phyloP scores from a whole-genome alignment of 2,113 vertebrate genomes.

The Callipepla californica region DNA sequence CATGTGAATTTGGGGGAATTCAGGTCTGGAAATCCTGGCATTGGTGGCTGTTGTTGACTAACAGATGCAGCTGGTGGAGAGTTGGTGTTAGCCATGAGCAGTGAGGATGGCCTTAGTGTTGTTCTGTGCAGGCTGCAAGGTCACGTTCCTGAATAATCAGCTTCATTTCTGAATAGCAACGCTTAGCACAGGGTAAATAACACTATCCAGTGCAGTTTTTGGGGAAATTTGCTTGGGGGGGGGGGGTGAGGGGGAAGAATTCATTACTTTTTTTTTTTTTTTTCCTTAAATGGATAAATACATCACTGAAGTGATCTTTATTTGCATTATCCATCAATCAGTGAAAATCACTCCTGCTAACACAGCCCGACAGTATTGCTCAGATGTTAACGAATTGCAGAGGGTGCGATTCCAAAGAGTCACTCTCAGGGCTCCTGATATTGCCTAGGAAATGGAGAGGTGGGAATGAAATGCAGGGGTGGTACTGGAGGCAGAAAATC shows the following conservation, averaged over 20 bases:
- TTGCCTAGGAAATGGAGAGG: not conserved
- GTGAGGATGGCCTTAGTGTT: accelerated
- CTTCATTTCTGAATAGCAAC: not conserved
- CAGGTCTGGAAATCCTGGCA: not conserved
- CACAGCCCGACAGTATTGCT: not conserved
- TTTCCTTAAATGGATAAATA: not conserved
- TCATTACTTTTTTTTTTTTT: not conserved
- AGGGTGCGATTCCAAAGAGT: not conserved
- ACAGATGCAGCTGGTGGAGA: not conserved
- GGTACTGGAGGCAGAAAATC: not conserved
- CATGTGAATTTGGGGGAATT: not conserved
- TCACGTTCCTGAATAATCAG: not conserved
- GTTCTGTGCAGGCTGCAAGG: not conserved
- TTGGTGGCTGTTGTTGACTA: not conserved
- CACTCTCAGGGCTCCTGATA: not conserved
- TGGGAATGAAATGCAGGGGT: not conserved
- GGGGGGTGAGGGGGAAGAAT: not conserved
- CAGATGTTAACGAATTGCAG: not conserved
- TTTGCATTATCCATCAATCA: not conserved
- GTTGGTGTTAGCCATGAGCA: accelerated
- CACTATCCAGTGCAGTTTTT: not conserved
- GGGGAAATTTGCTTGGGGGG: not conserved
- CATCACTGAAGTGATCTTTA: not conserved
- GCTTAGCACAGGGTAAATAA: not conserved
- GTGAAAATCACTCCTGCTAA: not conserved